These are phyloP conservation scores for Pseudopipra pipra DNA, from an alignment of 2,113 vertebrate genomes.

Conservation along the genomic window DNA sequence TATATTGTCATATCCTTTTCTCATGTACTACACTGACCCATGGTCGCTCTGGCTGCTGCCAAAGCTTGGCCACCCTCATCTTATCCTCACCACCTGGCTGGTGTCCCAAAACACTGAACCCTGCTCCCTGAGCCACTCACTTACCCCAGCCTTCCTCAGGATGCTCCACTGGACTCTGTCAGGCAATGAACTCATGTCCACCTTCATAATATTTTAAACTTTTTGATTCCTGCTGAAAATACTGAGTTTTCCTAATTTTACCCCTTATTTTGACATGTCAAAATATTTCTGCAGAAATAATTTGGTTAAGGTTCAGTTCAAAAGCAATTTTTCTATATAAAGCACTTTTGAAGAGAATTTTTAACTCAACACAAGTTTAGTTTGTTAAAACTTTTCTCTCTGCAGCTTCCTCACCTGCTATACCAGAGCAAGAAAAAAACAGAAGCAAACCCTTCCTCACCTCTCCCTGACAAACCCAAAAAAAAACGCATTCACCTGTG, in stretches of 20 bases:
- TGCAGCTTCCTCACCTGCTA: background rate
- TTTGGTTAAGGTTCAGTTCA: background rate
- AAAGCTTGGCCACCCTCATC: background rate
- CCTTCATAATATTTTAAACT: background rate
- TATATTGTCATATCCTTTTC: background rate
- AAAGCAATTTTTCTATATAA: background rate
- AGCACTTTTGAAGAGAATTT: background rate
- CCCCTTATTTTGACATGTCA: background rate
- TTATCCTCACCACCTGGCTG: background rate
- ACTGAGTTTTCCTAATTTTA: background rate
- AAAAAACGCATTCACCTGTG: background rate
- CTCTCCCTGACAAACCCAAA: background rate
- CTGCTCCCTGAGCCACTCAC: rapidly evolving
- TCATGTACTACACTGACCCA: background rate
- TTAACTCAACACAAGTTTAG: rapidly evolving
- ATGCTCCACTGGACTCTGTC: background rate
- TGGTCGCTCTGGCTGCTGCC: background rate
- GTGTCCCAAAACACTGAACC: background rate
- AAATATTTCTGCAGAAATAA: background rate
- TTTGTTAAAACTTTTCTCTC: background rate
- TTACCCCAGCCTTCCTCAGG: background rate
- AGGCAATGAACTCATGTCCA: background rate
- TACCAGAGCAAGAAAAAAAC: background rate
- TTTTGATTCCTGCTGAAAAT: background rate
- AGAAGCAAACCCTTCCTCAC: background rate